A percentile compares a stretch with the other conserved stretches of the same genome.
Conservation (phyloP, 2,797 vertebrate genomes). For the Picus viridis region DNA sequence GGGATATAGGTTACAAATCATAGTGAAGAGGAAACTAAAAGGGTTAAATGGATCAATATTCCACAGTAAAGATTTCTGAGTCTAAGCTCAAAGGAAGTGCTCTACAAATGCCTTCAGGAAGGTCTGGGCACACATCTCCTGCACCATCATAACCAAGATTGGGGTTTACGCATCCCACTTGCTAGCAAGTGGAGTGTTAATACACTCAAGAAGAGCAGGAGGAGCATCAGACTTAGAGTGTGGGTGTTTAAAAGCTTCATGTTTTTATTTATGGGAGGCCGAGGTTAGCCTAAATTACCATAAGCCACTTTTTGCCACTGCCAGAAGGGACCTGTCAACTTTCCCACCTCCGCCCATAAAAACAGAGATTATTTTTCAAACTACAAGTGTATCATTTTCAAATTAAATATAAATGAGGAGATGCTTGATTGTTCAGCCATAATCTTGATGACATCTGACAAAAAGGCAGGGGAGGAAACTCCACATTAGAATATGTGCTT, state of each 20-base stretch:
- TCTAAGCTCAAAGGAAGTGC: neutral
- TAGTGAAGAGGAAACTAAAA: neutral
- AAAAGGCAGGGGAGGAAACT: neutral
- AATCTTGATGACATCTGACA: neutral
- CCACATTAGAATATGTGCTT: neutral
- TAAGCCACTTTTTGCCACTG: neutral
- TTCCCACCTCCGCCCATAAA: neutral
- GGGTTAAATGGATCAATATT: neutral
- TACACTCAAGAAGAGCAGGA: neutral
- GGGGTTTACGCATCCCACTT: neutral
- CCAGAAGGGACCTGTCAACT: neutral
- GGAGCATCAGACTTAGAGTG: neutral
- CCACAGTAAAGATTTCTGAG: neutral
- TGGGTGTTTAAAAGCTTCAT: neutral
- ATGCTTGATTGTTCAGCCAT: neutral
- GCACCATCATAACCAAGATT: neutral
- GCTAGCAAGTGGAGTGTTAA: neutral
- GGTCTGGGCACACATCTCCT: neutral
- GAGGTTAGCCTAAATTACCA: slow-evolving; percentile 8
- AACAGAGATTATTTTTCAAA: slow-evolving; percentile 1
- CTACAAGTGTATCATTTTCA: neutral
- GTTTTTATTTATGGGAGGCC: neutral
- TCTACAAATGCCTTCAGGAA: neutral
- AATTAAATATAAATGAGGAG: slow-evolving; percentile 20
- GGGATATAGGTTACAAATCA: neutral